Conservation (phyloP, 2,797 vertebrate genomes). For the Eulemur coronatus region DNA sequence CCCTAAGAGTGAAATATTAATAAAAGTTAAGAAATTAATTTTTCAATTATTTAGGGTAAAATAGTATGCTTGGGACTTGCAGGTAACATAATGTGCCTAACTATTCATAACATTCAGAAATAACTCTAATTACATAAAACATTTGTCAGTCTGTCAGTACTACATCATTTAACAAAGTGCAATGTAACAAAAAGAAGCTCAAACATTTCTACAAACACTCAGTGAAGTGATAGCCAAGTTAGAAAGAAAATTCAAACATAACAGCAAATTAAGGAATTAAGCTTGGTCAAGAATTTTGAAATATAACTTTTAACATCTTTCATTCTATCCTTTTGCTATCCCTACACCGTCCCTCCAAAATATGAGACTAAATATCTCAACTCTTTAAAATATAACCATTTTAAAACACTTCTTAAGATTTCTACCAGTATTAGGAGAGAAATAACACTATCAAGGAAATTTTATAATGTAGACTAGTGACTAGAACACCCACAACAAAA, state of each 20-base stretch:
- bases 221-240: not conserved
- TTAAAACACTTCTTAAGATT: not conserved
- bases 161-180: not conserved
- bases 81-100: not conserved
- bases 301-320: not conserved
- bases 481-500: not conserved
- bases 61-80: not conserved
- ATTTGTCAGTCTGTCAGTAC: not conserved
- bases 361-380: not conserved
- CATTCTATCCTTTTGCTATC: not conserved
- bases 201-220: not conserved
- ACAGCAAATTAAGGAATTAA: not conserved
- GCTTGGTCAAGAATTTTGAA: not conserved
- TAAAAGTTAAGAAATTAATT: not conserved
- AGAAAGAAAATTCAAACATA: not conserved
- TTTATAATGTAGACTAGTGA: not conserved
- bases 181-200: not conserved
- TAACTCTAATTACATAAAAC: not conserved
- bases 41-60: not conserved
- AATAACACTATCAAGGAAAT: not conserved
- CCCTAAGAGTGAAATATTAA: not conserved
- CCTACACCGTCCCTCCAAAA: not conserved
- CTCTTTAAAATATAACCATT: not conserved
- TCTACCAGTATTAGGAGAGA: not conserved
- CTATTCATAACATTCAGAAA: not conserved